Evolutionary conservation across 2,888 invertebrate genomes (phyloP).

Genomic region (Luperina nickerlii): DNA sequence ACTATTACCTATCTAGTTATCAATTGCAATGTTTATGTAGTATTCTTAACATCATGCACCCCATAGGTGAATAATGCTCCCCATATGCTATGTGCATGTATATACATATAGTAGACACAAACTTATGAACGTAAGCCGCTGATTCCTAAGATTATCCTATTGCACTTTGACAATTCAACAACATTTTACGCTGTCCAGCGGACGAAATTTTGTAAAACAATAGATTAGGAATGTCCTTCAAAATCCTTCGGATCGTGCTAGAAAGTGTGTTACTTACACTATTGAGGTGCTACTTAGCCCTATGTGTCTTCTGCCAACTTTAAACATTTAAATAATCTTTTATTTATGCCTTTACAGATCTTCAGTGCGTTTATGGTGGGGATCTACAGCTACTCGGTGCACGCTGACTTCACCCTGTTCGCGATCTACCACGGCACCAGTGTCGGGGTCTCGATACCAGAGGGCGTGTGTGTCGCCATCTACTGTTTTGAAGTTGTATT

Average conservation of each 20-base stretch:
- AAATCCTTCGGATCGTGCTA: neutral
- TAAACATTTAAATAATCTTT: neutral
- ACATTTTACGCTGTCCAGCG: neutral
- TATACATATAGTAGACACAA: no score
- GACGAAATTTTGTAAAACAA: neutral
- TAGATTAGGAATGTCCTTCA: neutral
- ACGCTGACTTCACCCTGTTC: constrained; percentile 49
- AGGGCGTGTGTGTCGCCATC: constrained; percentile 74
- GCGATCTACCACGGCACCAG: constrained; percentile 71
- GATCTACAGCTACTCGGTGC: constrained; percentile 76
- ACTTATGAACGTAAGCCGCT: no score
- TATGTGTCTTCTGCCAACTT: neutral
- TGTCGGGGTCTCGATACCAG: constrained; percentile 62
- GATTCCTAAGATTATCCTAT: no score
- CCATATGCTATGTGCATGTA: no score
- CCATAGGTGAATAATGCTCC: no score
- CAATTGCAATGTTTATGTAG: neutral
- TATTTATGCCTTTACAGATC: constrained; percentile 71
- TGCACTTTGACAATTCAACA: neutral
- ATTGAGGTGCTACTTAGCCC: neutral
- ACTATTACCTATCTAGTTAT: no score
- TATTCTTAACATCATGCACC: no score
- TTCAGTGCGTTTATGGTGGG: constrained; percentile 80
- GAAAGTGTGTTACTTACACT: neutral
- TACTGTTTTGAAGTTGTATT: constrained; percentile 79